Percentiles rank a stretch among this genome's conserved stretches.
phyloP scores from a whole-genome alignment of 2,113 vertebrate species.

The Tympanuchus pallidicinctus region DNA sequence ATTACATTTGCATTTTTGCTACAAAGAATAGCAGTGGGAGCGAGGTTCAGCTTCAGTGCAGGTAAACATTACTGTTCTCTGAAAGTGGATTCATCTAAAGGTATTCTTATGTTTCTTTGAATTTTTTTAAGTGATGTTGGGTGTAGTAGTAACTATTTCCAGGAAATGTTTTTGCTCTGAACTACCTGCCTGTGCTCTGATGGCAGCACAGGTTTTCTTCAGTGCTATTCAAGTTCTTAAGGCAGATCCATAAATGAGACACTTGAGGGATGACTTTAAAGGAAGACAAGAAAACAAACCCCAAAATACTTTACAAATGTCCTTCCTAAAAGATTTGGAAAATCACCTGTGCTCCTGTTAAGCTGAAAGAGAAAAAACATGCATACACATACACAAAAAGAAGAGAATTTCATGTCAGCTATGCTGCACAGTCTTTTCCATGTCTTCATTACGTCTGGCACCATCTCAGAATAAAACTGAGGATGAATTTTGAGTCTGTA shows the following conservation, averaged over 20 bases:
- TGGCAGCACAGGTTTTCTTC: neutral
- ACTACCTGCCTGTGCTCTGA: neutral
- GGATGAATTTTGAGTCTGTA: neutral
- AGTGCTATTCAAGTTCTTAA: neutral
- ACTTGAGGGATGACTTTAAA: neutral
- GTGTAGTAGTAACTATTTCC: neutral
- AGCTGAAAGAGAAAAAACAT: neutral
- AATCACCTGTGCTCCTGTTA: neutral
- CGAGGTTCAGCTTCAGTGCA: neutral
- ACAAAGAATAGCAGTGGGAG: neutral
- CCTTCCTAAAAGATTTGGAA: neutral
- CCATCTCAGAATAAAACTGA: slow-evolving; percentile 14
- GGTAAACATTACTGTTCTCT: neutral
- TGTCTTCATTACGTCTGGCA: neutral
- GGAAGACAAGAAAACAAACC: neutral
- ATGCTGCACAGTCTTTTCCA: neutral
- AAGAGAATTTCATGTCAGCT: neutral
- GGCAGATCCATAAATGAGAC: neutral
- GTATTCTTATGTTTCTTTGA: neutral
- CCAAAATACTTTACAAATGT: neutral
- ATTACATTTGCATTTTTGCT: neutral
- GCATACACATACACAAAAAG: neutral
- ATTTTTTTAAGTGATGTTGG: neutral
- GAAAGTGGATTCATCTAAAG: neutral
- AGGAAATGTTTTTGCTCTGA: neutral